A percentile compares a stretch with the other conserved stretches of the same genome.
These are phyloP conservation scores for Galagoides demidoff DNA, from an alignment of 2,797 vertebrate species.

Conservation along the genomic window DNA sequence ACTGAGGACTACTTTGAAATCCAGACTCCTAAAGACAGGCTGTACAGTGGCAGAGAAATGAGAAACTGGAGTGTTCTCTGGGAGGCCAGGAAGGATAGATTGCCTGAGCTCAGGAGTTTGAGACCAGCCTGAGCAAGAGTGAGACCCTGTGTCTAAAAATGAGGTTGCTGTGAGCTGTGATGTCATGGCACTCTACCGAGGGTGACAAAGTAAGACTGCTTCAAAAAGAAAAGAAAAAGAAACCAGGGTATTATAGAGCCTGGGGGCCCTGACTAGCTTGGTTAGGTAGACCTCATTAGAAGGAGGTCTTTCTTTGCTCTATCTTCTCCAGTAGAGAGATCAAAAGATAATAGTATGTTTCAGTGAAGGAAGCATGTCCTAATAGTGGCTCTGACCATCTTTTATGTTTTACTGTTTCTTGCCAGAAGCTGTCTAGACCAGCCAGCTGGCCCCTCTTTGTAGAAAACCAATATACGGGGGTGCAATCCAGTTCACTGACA, in stretches of 20 bases:
- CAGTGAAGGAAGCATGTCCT: neutral
- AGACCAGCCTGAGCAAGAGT: too few species aligned
- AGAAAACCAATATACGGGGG: neutral
- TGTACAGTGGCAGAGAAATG: neutral
- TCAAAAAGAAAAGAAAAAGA: neutral
- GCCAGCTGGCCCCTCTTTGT: neutral
- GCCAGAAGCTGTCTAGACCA: neutral
- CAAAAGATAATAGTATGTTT: neutral
- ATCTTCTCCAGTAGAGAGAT: neutral
- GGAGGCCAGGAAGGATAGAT: too few species aligned
- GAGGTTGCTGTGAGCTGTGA: too few species aligned
- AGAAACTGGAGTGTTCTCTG: neutral
- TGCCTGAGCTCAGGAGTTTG: too few species aligned
- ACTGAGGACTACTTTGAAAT: neutral
- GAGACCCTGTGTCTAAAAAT: too few species aligned
- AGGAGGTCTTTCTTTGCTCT: neutral
- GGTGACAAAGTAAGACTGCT: too few species aligned
- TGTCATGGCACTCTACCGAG: too few species aligned
- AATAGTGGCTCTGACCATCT: neutral
- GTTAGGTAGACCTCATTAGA: neutral
- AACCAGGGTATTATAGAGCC: too few species aligned
- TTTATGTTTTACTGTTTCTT: neutral
- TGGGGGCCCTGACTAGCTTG: neutral
- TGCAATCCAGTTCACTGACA: neutral
- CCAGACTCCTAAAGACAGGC: neutral